Evolutionary conservation across 2,797 vertebrate species (phyloP).

Genomic region (Chromobotia macracanthus): DNA sequence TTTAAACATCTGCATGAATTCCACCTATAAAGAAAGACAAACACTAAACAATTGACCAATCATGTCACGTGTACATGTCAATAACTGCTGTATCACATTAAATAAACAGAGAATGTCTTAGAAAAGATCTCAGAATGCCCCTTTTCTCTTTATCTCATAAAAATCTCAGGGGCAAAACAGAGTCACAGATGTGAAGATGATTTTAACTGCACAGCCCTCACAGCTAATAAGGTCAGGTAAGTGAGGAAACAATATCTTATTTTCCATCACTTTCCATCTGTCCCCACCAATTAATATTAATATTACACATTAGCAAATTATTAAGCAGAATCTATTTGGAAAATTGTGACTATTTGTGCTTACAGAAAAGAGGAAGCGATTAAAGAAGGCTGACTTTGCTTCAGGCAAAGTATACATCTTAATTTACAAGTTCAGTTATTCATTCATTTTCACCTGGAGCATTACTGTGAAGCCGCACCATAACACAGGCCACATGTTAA

Average conservation of each 20-base stretch:
- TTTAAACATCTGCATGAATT: constrained; percentile 1
- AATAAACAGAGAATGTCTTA: not conserved
- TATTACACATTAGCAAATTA: not conserved
- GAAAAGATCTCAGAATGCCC: not conserved
- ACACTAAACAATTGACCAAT: not conserved
- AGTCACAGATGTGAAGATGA: not conserved
- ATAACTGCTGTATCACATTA: too few relatives aligned
- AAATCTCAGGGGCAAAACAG: not conserved
- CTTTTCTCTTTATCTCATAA: not conserved
- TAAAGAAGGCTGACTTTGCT: constrained; percentile 16
- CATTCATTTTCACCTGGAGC: constrained; percentile 44
- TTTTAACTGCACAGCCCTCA: too few relatives aligned
- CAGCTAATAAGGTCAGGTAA: not conserved
- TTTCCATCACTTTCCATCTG: not conserved
- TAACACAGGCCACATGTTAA: not conserved
- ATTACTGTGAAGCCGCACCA: not conserved
- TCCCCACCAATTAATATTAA: not conserved
- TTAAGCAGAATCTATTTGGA: not conserved
- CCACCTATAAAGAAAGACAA: not conserved
- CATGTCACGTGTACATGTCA: too few relatives aligned
- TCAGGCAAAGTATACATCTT: constrained; percentile 2
- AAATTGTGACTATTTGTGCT: not conserved
- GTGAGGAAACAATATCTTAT: not conserved
- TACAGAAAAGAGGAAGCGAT: constrained; percentile 19
- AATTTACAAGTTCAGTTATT: too few relatives aligned